Conservation (phyloP, 2,888 invertebrate species). For the Portevinia maculata region DNA sequence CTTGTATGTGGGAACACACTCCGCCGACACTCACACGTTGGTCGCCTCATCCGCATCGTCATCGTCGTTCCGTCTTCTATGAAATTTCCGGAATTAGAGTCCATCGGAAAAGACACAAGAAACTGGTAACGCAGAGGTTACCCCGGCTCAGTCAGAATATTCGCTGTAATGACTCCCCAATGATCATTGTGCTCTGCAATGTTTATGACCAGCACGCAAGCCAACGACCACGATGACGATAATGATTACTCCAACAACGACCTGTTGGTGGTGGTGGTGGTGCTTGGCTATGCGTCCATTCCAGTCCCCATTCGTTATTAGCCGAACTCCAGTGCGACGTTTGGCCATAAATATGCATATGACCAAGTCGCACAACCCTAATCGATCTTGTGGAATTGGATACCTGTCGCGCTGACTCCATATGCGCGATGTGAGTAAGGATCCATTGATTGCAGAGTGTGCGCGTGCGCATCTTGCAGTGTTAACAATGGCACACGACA, state of each 20-base stretch:
- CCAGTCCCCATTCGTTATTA: conserved; percentile 35
- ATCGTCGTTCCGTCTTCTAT: conserved; percentile 66
- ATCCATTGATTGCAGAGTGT: conserved; percentile 63
- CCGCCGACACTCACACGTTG: conserved; percentile 59
- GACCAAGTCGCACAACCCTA: conserved; percentile 73
- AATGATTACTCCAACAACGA: conserved; percentile 53
- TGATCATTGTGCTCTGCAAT: conserved; percentile 62
- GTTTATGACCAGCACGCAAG: conserved; percentile 64
- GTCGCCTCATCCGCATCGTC: conserved; percentile 50
- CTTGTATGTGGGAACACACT: conserved; percentile 66
- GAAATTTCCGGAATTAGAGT: conserved; percentile 66
- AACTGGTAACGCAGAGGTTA: conserved; percentile 53
- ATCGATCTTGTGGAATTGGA: conserved; percentile 74
- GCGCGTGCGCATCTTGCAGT: conserved; percentile 70
- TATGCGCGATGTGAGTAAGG: conserved; percentile 65
- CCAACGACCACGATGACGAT: conserved; percentile 41
- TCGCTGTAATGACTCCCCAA: conserved; percentile 66
- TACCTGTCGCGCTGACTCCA: conserved; percentile 71
- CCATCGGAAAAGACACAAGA: conserved; percentile 46
- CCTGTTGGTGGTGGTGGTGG: conserved; percentile 36
- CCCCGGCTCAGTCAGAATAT: conserved; percentile 51
- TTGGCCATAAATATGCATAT: conserved; percentile 73
- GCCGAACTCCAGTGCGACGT: conserved; percentile 48
- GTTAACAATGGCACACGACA: conserved; percentile 71
- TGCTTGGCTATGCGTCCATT: too few species aligned